phyloP scores from a whole-genome alignment of 2,888 invertebrate genomes.

The Nineta flava region DNA sequence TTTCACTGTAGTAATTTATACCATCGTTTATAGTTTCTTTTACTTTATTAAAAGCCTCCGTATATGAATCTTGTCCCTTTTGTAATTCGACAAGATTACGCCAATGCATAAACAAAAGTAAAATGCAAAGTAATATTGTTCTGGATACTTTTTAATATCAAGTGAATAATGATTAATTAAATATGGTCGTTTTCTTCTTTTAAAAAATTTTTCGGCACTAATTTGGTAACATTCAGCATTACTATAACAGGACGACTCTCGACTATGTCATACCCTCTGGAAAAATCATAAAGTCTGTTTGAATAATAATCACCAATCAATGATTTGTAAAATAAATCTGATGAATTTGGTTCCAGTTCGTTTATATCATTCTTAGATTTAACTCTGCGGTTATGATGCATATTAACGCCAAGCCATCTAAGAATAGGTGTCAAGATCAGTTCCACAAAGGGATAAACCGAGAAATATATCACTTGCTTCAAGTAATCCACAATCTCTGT shows the following conservation, averaged over 20 bases:
- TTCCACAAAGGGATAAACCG: slow-evolving; percentile 18
- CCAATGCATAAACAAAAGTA: too few relatives aligned
- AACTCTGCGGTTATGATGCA: slow-evolving; percentile 14
- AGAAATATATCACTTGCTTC: too few relatives aligned
- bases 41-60: too few relatives aligned
- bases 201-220: background rate
- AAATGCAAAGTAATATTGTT: too few relatives aligned
- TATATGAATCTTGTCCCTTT: too few relatives aligned
- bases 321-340: too few relatives aligned
- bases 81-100: background rate
- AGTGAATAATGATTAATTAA: too few relatives aligned
- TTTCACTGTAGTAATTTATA: slow-evolving; percentile 12
- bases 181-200: too few relatives aligned
- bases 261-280: slow-evolving; percentile 15
- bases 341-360: slow-evolving; percentile 13
- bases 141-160: too few relatives aligned
- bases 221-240: slow-evolving; percentile 13
- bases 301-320: too few relatives aligned
- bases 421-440: slow-evolving; percentile 19
- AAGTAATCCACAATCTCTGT: too few relatives aligned
- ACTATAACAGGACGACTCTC: slow-evolving; percentile 13
- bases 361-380: slow-evolving; percentile 15
- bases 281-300: slow-evolving; percentile 18
- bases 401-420: slow-evolving; percentile 19
- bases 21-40: background rate